phyloP scores from a whole-genome alignment of 1,140 invertebrate genomes.

The Radopholus similis region DNA sequence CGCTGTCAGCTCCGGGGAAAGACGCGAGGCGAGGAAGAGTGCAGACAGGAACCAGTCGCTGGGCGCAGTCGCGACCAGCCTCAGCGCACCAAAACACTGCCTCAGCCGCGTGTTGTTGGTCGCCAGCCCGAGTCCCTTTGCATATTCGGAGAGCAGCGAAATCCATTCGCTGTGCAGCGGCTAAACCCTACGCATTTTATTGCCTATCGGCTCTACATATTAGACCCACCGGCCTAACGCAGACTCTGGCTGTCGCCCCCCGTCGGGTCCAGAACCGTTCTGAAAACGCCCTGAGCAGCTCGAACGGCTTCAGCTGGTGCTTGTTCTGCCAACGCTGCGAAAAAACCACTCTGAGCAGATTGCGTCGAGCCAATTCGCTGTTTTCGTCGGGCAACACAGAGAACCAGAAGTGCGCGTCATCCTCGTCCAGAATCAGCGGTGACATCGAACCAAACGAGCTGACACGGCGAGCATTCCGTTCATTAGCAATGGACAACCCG shows the following conservation, averaged over 20 bases:
- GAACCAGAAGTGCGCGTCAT: conserved; percentile 1
- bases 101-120: background rate
- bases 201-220: background rate
- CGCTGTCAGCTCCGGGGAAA: conserved; percentile 12
- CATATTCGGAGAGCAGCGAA: conserved; percentile 4
- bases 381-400: conserved; percentile 9
- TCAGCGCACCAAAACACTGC: background rate
- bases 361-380: background rate
- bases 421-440: background rate
- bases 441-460: too few species aligned
- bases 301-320: conserved; percentile 3
- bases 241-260: too few species aligned
- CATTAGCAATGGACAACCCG: too few species aligned
- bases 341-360: background rate
- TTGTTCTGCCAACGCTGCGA: background rate
- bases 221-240: too few species aligned
- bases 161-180: conserved; percentile 18
- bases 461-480: too few species aligned
- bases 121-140: background rate
- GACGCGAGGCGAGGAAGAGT: conserved; percentile 9
- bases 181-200: background rate
- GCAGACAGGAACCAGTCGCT: conserved; percentile 16
- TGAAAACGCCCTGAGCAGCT: background rate
- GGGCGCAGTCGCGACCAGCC: background rate
- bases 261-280: conserved; percentile 2